Percentiles rank a stretch among this genome's conserved stretches.
Evolutionary conservation across 2,797 vertebrate genomes (phyloP).

Genomic region (Neosilurus hyrtlii): DNA sequence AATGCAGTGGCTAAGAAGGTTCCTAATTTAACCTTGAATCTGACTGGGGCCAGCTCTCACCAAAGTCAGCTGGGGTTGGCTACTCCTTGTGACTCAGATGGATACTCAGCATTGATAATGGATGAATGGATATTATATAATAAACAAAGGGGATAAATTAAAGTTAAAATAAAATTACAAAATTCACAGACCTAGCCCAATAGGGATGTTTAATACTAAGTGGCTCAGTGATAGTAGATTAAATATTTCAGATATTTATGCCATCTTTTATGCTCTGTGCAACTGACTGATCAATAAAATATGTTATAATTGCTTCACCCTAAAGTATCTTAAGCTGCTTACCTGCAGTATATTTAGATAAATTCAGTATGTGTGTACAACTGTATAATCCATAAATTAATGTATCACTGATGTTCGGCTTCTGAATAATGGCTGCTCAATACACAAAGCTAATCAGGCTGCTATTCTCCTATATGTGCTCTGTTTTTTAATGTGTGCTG

Average conservation of each 20-base stretch:
- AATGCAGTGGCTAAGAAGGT: no score
- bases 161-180: neutral
- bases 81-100: no score
- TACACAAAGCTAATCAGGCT: slow-evolving; percentile 33
- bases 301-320: neutral
- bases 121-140: neutral
- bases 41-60: no score
- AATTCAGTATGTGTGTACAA: neutral
- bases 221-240: slow-evolving; percentile 14
- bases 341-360: slow-evolving; percentile 14
- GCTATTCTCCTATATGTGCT: slow-evolving; percentile 32
- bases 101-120: no score
- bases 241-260: slow-evolving; percentile 11
- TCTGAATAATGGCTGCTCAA: slow-evolving; percentile 19
- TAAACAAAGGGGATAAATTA: slow-evolving; percentile 11
- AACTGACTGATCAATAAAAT: slow-evolving; percentile 13
- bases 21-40: no score
- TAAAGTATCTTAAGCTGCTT: neutral
- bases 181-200: slow-evolving; percentile 13
- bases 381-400: slow-evolving; percentile 18
- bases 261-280: neutral
- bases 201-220: slow-evolving; percentile 21
- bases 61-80: no score
- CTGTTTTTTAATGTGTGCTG: slow-evolving; percentile 24
- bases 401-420: slow-evolving; percentile 10